Conservation (phyloP, 2,888 invertebrate genomes). For the Lathronympha strigana region DNA sequence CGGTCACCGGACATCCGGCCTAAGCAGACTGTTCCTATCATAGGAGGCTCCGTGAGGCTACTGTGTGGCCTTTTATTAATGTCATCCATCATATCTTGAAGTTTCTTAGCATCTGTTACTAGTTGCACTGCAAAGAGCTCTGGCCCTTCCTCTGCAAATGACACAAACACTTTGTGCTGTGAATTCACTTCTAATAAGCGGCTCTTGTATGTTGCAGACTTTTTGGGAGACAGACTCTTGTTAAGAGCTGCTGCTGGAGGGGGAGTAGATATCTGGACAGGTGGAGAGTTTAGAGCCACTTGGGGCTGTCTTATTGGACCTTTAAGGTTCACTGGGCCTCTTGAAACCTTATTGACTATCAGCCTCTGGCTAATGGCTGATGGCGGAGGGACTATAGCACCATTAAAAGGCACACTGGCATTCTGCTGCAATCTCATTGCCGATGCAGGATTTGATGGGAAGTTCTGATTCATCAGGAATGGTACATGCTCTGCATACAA, state of each 20-base stretch:
- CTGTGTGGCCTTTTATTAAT: conserved; percentile 86
- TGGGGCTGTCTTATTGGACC: conserved; percentile 70
- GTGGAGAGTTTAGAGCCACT: conserved; percentile 47
- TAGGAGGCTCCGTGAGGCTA: conserved; percentile 86
- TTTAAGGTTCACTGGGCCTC: conserved; percentile 66
- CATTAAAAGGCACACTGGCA: conserved; percentile 67
- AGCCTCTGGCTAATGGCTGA: conserved; percentile 69
- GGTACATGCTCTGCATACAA: conserved; percentile 72
- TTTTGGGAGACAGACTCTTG: conserved; percentile 68
- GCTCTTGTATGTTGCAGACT: conserved; percentile 82
- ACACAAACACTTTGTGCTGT: conserved; percentile 88
- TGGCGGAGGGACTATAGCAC: conserved; percentile 56
- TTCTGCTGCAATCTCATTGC: conserved; percentile 74
- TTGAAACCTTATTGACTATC: conserved; percentile 64
- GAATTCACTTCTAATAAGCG: conserved; percentile 73
- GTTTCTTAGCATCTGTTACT: conserved; percentile 82
- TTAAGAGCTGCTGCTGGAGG: conserved; percentile 48
- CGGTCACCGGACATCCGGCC: conserved; percentile 88
- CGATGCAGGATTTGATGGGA: conserved; percentile 74
- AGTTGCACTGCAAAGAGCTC: conserved; percentile 90
- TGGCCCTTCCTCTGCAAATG: conserved; percentile 92
- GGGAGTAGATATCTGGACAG: conserved; percentile 46
- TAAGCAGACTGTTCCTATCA: conserved; percentile 90
- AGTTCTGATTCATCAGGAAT: conserved; percentile 73
- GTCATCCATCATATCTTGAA: conserved; percentile 88